phyloP scores from a whole-genome alignment of 1,140 invertebrate species.

The Drosophila chauvacae region DNA sequence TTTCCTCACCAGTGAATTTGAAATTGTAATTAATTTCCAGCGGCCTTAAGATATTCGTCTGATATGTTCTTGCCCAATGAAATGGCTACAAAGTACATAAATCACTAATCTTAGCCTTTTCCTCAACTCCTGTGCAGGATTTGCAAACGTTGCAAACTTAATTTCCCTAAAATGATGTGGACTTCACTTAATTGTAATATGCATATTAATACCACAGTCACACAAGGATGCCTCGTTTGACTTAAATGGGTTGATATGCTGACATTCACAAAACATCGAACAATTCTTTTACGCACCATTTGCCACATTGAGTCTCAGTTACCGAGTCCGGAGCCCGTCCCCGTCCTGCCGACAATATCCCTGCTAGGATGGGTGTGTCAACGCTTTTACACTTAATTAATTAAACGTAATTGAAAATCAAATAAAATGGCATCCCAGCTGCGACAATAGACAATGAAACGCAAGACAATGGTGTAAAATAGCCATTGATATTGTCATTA shows the following conservation, averaged over 20 bases:
- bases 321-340: not conserved
- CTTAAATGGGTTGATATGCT: conserved; percentile 40
- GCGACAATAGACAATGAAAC: conserved; percentile 64
- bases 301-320: conserved; percentile 32
- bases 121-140: no score
- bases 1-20: not conserved
- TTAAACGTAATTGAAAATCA: conserved; percentile 80
- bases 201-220: conserved; percentile 1
- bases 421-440: conserved; percentile 72
- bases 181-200: conserved; percentile 51
- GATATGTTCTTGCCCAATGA: not conserved
- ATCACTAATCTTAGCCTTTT: not conserved
- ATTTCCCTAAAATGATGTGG: conserved; percentile 16
- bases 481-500: conserved; percentile 81
- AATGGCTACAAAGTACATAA: not conserved
- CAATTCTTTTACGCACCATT: conserved; percentile 69
- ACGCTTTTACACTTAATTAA: conserved; percentile 81
- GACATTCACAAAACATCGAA: conserved; percentile 62
- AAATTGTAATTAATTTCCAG: not conserved
- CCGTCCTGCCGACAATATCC: not conserved
- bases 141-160: conserved; percentile 8
- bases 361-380: conserved; percentile 42
- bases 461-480: conserved; percentile 72
- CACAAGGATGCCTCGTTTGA: conserved; percentile 29
- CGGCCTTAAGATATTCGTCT: not conserved